Base-by-base conservation (phyloP, 2,888 invertebrate genomes). In the Rhynchonema sp. region DNA sequence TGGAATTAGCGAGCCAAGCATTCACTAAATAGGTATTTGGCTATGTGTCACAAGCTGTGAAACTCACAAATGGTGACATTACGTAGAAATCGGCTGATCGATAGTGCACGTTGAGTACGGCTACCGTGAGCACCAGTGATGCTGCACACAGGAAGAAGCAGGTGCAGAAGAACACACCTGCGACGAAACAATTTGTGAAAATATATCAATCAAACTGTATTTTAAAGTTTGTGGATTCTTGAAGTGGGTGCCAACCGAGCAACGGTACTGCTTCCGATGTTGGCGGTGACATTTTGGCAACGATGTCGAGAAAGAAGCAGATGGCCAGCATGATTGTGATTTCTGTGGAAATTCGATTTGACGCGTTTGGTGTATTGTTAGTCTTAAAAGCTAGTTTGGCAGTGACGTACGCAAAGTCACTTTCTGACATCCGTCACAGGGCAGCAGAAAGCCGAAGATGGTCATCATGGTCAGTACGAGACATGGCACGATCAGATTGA, bases 251-350 rank as follows among this genome's bases (percentile, higher is more conserved):
- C 28, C 27, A 26, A 92, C 94, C 94, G 87, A 96, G 86, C 78
- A 94, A 83, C 78, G 96, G 94, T 80, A 96, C 87, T 76, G 94
- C 92, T 81, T 96, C 96, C 78, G 94, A 94, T 79, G 92, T 92
- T 55, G 89, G 87, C 79, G 94, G 90, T 83, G 90, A 86, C 80
- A 88, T 89, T 83, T 92, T 91, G 70, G 90, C 90, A 75, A 92
- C 89, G 81, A 92, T 84, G 82, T 89, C 86, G 80, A 91, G 84
- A 83, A 91, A 91, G 80, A 92, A 89, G 81, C 90, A 91, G 83
- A 92, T 84, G 79, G 91, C 91, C 79, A 92, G 84, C 27, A 72
- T 64, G 1, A 72, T 70, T 29, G 72, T 72, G 61, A 73, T 73
- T 62, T 72, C 72, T 73, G 63, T 59, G 67, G 64, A 27, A 3